Evolutionary conservation across 2,797 vertebrate genomes (phyloP), one percentile per base, ranked within the genome.

Genomic region (Pogonophryne albipinna): DNA sequence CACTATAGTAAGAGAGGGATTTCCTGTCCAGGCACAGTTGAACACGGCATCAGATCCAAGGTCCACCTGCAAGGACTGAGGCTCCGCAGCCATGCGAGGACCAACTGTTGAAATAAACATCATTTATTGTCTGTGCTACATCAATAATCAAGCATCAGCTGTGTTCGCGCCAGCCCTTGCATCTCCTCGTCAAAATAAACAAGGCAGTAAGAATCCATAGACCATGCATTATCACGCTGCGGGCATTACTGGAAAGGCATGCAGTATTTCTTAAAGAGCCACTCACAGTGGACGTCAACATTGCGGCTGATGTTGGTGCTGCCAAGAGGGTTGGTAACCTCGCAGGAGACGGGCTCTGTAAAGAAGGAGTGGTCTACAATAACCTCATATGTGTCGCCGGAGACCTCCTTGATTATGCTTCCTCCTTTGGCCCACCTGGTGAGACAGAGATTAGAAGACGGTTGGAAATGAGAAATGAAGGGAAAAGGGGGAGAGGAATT

Each of bases 281-380:
- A 96, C 98, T 99, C 86, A 99, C 98, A 99, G 85, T 99, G 98
- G 66, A 99, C 98, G 0, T 99, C 98, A 11, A 99, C 98, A 0
- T 97, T 98, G 59, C 97, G 96, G 92, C 98, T 99, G 94, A 99
- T 95, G 91, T 99, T 99, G 14, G 98, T 99, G 91, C 96, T 99
- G 85, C 98, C 98, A 42, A 99, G 93, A 0, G 97, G 94, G 0
- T 99, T 99, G 92, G 97, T 98, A 68, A 99, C 98, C 89, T 99
- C 98, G 0, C 98, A 99, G 83, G 98, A 99, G 11, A 99, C 95
- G 0, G 98, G 97, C 68, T 99, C 98, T 0, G 97, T 97, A 85
- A 98, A 99, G 92, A 97, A 99, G 0, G 98, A 97, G 85, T 99
- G 96, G 90, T 99, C 98, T 90, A 99, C 98, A 0, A 97, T 89